Evolutionary conservation across 1,140 invertebrate species (phyloP).

Genomic region (Maconellicoccus hirsutus): DNA sequence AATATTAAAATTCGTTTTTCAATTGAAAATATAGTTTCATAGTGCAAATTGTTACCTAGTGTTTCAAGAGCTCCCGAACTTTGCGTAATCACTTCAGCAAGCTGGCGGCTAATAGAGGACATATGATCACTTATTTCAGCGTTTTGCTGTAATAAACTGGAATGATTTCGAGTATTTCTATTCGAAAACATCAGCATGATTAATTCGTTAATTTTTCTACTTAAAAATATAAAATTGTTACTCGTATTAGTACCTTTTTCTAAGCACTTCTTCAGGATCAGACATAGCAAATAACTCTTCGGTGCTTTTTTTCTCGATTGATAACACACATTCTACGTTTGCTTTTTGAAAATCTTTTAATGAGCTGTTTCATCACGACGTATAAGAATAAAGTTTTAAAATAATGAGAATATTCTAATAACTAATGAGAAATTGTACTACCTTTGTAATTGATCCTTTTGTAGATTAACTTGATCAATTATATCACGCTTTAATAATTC

Average conservation of each 20-base stretch:
- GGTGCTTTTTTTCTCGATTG: background rate
- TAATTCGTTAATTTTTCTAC: no score
- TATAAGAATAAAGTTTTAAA: background rate
- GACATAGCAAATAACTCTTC: conserved; percentile 11
- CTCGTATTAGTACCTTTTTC: background rate
- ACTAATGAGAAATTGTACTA: background rate
- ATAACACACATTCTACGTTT: background rate
- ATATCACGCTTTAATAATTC: background rate
- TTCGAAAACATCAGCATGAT: no score
- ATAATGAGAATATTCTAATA: no score
- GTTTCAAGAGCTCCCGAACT: conserved; percentile 73
- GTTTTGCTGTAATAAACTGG: conserved; percentile 47
- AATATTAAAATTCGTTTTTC: background rate
- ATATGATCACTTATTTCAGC: conserved; percentile 69
- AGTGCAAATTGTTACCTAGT: conserved; percentile 43
- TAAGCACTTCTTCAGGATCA: conserved; percentile 2
- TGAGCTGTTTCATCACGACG: background rate
- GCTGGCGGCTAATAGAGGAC: conserved; percentile 64
- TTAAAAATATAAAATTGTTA: no score
- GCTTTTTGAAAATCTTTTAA: conserved; percentile 17
- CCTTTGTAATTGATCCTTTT: conserved; percentile 6
- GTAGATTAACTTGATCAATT: background rate
- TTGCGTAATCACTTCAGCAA: conserved; percentile 73
- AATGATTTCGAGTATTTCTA: background rate
- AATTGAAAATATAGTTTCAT: background rate